phyloP scores from a whole-genome alignment of 1,140 invertebrate species.

The Macrotrachela quadricornifera region DNA sequence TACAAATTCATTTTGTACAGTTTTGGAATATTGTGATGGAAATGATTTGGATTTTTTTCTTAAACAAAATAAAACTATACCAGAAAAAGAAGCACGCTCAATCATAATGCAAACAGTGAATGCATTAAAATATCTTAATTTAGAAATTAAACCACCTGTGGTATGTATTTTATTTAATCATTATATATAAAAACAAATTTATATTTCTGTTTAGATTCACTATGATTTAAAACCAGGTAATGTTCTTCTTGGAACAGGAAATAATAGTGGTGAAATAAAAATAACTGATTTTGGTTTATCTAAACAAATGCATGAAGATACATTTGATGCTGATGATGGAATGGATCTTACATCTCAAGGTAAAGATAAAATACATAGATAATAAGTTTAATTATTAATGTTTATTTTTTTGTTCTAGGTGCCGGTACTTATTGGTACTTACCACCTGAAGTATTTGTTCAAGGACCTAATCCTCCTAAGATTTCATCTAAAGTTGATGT shows the following conservation, averaged over 20 bases:
- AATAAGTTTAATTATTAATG: too few species aligned
- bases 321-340: constrained; percentile 88
- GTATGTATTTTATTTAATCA: too few species aligned
- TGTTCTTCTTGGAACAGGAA: constrained; percentile 42
- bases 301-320: constrained; percentile 98
- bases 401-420: too few species aligned
- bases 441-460: constrained; percentile 98
- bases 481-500: constrained; percentile 99
- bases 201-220: too few species aligned
- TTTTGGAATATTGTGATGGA: constrained; percentile 97
- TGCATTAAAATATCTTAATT: constrained; percentile 90
- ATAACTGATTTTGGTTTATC: constrained; percentile 98
- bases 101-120: constrained; percentile 88
- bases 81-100: constrained; percentile 87
- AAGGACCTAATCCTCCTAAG: constrained; percentile 95
- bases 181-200: too few species aligned
- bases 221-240: constrained; percentile 90
- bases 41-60: constrained; percentile 99
- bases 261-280: constrained; percentile 82
- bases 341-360: constrained; percentile 98
- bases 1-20: constrained; percentile 93
- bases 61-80: constrained; percentile 95
- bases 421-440: constrained; percentile 99
- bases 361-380: too few species aligned
- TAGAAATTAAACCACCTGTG: constrained; percentile 90